Evolutionary conservation across 1,140 invertebrate genomes (phyloP), one percentile per base, ranked within the genome.

Genomic region (Periplaneta americana): DNA sequence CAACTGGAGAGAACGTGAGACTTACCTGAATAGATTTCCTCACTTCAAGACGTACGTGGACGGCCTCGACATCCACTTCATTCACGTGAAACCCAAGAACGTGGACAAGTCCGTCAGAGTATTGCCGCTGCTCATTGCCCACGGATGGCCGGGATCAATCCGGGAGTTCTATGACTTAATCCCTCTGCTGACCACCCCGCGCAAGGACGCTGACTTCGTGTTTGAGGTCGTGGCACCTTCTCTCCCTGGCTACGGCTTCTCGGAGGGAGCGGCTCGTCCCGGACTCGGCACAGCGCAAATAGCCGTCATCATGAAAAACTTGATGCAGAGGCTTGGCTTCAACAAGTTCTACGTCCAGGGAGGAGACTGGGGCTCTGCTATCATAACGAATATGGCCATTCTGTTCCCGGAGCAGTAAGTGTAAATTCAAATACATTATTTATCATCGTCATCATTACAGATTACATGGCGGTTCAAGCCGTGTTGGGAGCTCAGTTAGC

Each of bases 81-180:
- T 95, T 32, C 92, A 92, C 82, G 90, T 91, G 0, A 94, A 92
- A 84, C 90, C 91, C 85, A 89, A 82, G 34, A 86, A 90, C 35
- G 78, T 84, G 17, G 78, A 85, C 83, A 75, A 90, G n/a, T 92
- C 90, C 89, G 33, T 34, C 75, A 91, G 91, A 48, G 91, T 96
- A 1, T 87, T 89, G 37, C 87, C 92, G 74, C 85, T 89, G 37
- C 88, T 92, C 82, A 92, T 91, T 1, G 84, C 96, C 8, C 96
- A 98, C 85, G 97, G 97, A 22, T 98, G 97, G 97, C 97, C 97
- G 6, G 96, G 97, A 34, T 96, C 95, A 0, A 90, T 98, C 5
- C 89, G 94, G 18, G 96, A 98, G 87, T 98, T 97, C 84, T 86
- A 87, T 36, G 89, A 90, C 83, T 84, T 90, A 28, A 89, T 95